Conservation (phyloP, 2,113 vertebrate species). For the Syngnathus floridae region DNA sequence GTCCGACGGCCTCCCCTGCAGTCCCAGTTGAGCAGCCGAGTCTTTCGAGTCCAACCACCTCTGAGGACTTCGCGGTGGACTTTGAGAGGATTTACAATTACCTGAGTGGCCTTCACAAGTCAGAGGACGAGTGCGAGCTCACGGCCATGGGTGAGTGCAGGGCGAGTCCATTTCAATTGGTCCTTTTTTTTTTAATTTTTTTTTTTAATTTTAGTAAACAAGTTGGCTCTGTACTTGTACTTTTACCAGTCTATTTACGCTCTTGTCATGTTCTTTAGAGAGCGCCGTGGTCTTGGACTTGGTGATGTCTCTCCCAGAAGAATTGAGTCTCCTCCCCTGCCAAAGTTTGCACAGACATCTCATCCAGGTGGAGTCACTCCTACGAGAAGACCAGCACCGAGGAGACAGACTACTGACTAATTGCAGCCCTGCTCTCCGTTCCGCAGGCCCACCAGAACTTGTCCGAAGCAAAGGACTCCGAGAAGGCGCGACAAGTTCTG, state of each 20-base stretch:
- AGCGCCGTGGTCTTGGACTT: conserved; percentile 67
- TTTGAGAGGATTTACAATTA: conserved; percentile 70
- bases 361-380: conserved; percentile 32
- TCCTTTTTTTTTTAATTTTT: background rate
- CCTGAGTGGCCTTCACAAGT: conserved; percentile 41
- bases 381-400: background rate
- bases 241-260: background rate
- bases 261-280: conserved; percentile 48
- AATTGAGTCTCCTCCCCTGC: conserved; percentile 61
- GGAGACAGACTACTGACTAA: background rate
- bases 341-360: conserved; percentile 57
- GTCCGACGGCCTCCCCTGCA: background rate
- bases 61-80: conserved; percentile 35
- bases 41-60: background rate
- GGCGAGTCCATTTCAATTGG: too few species aligned
- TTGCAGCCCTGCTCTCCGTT: background rate
- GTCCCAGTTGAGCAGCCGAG: background rate
- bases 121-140: conserved; percentile 26
- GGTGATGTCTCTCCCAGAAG: conserved; percentile 68
- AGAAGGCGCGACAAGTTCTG: background rate
- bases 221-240: too few species aligned
- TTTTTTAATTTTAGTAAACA: too few species aligned
- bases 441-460: conserved; percentile 40
- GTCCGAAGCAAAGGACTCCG: conserved; percentile 20
- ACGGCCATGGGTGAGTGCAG: conserved; percentile 66